phyloP scores from a whole-genome alignment of 2,113 vertebrate species.

The Tragelaphus strepsiceros region DNA sequence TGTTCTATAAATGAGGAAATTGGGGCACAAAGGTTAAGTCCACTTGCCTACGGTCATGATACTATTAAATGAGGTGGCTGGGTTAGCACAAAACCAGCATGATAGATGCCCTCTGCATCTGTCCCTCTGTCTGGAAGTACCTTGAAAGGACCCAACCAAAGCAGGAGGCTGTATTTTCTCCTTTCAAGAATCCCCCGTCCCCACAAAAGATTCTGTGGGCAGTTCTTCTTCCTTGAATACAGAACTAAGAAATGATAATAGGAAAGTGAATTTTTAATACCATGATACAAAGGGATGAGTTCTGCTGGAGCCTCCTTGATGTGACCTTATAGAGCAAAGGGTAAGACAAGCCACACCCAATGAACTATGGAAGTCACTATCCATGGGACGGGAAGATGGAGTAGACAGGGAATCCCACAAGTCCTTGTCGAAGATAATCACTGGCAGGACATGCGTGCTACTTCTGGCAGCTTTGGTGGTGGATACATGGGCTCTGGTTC shows the following conservation, averaged over 20 bases:
- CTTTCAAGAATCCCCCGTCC: background rate
- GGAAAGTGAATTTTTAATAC: background rate
- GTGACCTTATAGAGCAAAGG: background rate
- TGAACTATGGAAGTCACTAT: background rate
- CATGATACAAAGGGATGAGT: background rate
- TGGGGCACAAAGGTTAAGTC: background rate
- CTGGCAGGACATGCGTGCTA: background rate
- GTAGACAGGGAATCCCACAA: background rate
- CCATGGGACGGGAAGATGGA: fast-evolving
- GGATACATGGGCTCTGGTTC: background rate
- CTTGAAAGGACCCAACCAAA: background rate
- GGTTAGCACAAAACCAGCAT: background rate
- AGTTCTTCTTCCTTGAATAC: background rate
- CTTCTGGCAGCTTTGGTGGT: background rate
- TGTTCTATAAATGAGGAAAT: background rate
- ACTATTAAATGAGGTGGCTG: background rate
- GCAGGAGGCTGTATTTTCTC: background rate
- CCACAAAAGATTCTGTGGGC: background rate
- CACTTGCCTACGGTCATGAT: background rate
- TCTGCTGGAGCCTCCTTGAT: background rate
- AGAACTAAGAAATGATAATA: background rate
- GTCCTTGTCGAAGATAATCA: background rate
- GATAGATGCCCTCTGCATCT: background rate
- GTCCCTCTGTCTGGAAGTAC: background rate
- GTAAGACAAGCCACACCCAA: background rate